Evolutionary conservation across 1,140 invertebrate species (phyloP).

Genomic region (Drosophila littoralis): DNA sequence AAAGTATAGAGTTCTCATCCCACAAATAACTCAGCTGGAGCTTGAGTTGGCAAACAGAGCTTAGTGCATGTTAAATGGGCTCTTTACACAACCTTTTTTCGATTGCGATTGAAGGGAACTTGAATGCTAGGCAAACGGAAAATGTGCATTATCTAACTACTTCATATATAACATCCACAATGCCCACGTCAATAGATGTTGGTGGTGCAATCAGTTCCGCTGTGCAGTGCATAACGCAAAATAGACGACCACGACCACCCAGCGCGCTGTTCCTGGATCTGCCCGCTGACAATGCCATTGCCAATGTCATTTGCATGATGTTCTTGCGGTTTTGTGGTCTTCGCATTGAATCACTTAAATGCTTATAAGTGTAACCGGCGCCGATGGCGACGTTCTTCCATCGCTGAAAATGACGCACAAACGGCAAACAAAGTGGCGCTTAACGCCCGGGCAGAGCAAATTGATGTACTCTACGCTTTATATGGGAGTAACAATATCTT

Average conservation of each 20-base stretch:
- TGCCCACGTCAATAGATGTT: slow-evolving; percentile 7
- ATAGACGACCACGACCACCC: too few relatives aligned
- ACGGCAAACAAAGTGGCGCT: slow-evolving; percentile 32
- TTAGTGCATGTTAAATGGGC: too few relatives aligned
- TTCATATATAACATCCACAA: not conserved
- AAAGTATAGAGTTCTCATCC: too few relatives aligned
- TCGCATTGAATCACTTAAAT: slow-evolving; percentile 60
- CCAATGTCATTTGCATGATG: slow-evolving; percentile 34
- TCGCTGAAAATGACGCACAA: slow-evolving; percentile 33
- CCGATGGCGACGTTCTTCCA: not conserved
- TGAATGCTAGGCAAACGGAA: not conserved
- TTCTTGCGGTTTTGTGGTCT: not conserved
- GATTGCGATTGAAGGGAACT: not conserved
- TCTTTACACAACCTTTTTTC: not conserved
- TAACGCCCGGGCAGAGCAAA: slow-evolving; percentile 15
- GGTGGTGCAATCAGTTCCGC: slow-evolving; percentile 13
- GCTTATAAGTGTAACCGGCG: slow-evolving; percentile 42
- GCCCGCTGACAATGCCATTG: slow-evolving; percentile 1
- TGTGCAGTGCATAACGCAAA: not conserved
- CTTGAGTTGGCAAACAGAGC: too few relatives aligned
- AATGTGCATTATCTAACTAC: not conserved
- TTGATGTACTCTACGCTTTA: slow-evolving; percentile 21
- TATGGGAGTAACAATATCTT: slow-evolving; percentile 7
- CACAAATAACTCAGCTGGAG: not conserved
- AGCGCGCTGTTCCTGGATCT: not conserved